Conservation (phyloP, 2,113 vertebrate species). For the Zootoca vivipara region DNA sequence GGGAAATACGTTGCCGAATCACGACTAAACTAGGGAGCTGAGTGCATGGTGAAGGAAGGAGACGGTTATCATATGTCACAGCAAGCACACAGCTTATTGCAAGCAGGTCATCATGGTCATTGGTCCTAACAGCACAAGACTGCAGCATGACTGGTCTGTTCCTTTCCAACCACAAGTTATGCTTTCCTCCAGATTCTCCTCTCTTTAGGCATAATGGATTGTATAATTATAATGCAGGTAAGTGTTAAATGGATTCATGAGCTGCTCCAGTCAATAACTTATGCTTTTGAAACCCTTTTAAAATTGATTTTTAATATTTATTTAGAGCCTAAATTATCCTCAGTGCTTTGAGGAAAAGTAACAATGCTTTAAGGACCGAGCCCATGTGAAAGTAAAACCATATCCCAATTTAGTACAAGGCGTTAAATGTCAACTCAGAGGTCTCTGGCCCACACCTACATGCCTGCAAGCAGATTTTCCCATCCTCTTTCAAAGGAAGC, state of each 20-base stretch:
- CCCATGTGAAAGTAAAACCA: neutral
- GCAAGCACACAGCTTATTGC: neutral
- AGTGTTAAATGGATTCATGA: slow-evolving; percentile 58
- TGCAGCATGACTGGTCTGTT: slow-evolving; percentile 46
- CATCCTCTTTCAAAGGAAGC: neutral
- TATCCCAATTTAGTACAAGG: neutral
- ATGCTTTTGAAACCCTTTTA: slow-evolving; percentile 31
- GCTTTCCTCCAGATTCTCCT: slow-evolving; percentile 65
- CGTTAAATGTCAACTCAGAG: neutral
- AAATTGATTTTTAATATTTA: neutral
- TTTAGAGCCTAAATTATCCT: neutral
- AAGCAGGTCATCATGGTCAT: neutral
- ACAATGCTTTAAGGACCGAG: neutral
- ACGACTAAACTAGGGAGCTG: neutral
- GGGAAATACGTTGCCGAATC: neutral
- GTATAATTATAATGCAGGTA: slow-evolving; percentile 60
- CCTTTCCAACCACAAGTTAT: slow-evolving; percentile 61
- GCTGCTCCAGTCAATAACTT: slow-evolving; percentile 60
- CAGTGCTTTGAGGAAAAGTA: neutral
- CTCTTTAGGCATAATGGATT: slow-evolving; percentile 63
- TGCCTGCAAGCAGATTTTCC: neutral
- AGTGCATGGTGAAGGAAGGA: neutral
- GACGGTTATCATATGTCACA: neutral
- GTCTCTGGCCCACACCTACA: neutral
- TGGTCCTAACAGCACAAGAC: neutral